These are phyloP conservation scores for Tretioscincus oriximinensis DNA, from an alignment of 2,113 vertebrate species.

Conservation along the genomic window DNA sequence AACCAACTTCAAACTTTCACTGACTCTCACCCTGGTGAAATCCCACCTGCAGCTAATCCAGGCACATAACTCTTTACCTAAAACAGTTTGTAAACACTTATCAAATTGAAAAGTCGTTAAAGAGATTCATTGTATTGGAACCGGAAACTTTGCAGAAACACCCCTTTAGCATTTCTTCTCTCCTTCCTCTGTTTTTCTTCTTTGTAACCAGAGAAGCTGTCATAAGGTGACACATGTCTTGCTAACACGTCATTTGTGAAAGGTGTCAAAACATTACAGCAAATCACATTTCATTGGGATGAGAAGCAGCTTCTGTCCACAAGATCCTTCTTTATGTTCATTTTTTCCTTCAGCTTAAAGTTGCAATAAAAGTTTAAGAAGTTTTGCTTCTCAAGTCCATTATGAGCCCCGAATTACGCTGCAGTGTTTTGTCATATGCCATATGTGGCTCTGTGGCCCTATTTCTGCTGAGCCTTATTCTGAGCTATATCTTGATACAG, in stretches of 20 bases:
- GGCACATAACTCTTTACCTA: slow-evolving; percentile 27
- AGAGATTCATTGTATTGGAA: background rate
- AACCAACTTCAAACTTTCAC: slow-evolving; percentile 16
- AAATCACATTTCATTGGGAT: background rate
- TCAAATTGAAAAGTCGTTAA: slow-evolving; percentile 23
- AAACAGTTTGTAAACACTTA: background rate
- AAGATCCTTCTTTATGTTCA: background rate
- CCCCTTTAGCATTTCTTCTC: too few species aligned
- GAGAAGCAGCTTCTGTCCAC: background rate
- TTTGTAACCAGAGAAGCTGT: background rate
- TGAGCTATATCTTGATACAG: too few species aligned
- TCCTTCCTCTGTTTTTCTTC: too few species aligned
- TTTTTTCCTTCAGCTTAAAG: background rate
- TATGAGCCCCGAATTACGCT: too few species aligned
- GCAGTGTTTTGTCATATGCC: too few species aligned
- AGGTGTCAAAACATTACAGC: background rate
- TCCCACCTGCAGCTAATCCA: slow-evolving; percentile 50
- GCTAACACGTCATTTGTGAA: background rate
- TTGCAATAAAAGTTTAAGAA: background rate
- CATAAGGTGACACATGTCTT: background rate
- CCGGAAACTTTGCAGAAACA: background rate
- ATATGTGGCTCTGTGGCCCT: too few species aligned
- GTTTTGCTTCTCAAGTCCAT: background rate
- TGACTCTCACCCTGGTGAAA: slow-evolving; percentile 22
- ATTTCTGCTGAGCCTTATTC: too few species aligned